A percentile compares a stretch with the other conserved stretches of the same genome.
phyloP scores from a whole-genome alignment of 2,797 vertebrate genomes.

The Crax fasciolata region DNA sequence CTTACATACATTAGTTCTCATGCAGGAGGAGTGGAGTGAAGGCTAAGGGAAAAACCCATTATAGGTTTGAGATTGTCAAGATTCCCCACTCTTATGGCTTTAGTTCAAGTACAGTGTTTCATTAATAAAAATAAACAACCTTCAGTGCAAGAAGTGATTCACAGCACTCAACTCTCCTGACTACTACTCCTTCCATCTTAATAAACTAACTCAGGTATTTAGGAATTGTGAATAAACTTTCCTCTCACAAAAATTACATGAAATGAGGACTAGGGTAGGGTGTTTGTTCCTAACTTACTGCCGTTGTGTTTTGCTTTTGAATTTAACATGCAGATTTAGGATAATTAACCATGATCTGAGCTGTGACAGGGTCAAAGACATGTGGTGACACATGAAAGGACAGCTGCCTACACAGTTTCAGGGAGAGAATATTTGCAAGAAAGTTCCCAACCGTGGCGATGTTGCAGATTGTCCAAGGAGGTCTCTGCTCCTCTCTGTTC shows the following conservation, averaged over 20 bases:
- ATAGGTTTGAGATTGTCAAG: neutral
- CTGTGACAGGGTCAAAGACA: neutral
- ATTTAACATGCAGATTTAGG: neutral
- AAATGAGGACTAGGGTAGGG: neutral
- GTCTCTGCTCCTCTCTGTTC: neutral
- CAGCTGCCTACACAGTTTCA: neutral
- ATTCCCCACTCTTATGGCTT: neutral
- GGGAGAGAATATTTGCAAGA: neutral
- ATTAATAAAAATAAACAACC: neutral
- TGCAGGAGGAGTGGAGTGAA: neutral
- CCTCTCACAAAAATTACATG: neutral
- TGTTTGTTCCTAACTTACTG: neutral
- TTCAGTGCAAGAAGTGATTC: neutral
- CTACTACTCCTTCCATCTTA: neutral
- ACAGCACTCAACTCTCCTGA: neutral
- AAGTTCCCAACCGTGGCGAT: neutral
- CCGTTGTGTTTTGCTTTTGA: neutral
- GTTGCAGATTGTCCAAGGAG: neutral
- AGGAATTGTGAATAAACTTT: neutral
- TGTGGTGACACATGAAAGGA: neutral
- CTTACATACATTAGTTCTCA: neutral
- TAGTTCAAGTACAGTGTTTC: neutral
- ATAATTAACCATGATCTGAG: neutral
- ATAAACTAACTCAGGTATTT: neutral
- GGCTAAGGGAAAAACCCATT: fast-evolving